Base-by-base conservation (phyloP, 2,888 invertebrate genomes). In the Thecocarcelia acutangulata region DNA sequence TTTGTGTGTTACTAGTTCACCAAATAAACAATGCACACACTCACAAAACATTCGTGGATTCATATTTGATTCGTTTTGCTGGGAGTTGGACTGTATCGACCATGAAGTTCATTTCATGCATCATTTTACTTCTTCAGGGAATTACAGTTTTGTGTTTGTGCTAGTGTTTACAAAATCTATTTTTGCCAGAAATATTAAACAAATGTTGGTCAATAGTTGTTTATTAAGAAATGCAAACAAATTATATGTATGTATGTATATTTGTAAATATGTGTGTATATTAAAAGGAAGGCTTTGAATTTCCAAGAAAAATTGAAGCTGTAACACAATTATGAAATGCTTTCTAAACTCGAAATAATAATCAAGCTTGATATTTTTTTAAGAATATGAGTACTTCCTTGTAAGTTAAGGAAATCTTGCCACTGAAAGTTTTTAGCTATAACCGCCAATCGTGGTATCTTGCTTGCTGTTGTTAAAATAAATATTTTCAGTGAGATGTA, bases 111-210 rank as follows among this genome's bases (percentile, higher is more conserved):
- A 83, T 83, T 83, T 81, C 78, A 81, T 61, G 81, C 75, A 75
- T 83, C 78, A 79, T 78, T 81, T 83, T 79, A 61, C 75, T 69
- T 66, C 83, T 81, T 79, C 50, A 68, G 78, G 83, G 81, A 74
- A 74, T 78, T 54, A 42, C 17, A 66, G 72, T 68, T 68, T 68
- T 66, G 56, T 76, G n/a, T n/a, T n/a, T n/a, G 72, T 66, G 21
- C 70, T 63, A 66, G 15, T 50, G 19, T 21, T 37, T 42, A 21
- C 21, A 37, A 61, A 69, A 68, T 61, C 17, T 61, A 68, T 68
- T 76, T 76, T 17, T 46, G 33, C 3, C 0, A 6, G 44, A 54
- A 37, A 37, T 63, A 37, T 46, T 64, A 37, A 54, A 64, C 46
- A 73, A 56, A 66, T 48, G 56, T 58, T 64, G 61, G 11, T 6